Conservation (phyloP, 2,113 vertebrate species). For the Pholis gunnellus region DNA sequence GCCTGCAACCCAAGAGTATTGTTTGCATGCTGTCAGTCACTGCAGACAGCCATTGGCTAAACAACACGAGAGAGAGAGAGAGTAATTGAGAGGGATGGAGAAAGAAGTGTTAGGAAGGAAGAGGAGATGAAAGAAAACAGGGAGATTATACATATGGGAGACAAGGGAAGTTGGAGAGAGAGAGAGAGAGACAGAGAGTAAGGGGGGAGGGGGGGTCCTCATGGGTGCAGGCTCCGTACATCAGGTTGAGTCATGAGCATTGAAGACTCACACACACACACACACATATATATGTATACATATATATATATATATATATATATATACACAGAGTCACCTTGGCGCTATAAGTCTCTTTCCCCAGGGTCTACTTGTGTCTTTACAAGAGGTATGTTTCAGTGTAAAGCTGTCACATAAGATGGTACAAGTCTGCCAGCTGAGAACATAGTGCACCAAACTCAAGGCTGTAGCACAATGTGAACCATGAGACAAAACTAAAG, state of each 20-base stretch:
- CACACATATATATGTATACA: constrained; percentile 5
- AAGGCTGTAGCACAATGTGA: not conserved
- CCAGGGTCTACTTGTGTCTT: constrained; percentile 41
- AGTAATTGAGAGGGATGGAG: constrained; percentile 37
- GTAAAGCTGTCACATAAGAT: constrained; percentile 37
- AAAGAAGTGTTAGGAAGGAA: constrained; percentile 52
- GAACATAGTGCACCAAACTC: constrained; percentile 12
- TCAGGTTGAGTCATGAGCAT: constrained; percentile 52
- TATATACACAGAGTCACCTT: constrained; percentile 32
- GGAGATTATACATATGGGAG: constrained; percentile 53
- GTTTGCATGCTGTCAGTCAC: constrained; percentile 70
- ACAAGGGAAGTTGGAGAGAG: constrained; percentile 33
- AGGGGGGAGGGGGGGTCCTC: constrained; percentile 7
- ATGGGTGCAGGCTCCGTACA: constrained; percentile 42
- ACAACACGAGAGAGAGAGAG: constrained; percentile 42
- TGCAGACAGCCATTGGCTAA: constrained; percentile 61
- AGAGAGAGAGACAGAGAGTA: constrained; percentile 4
- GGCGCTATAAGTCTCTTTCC: constrained; percentile 42
- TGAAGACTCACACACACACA: constrained; percentile 14
- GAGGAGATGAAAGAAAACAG: constrained; percentile 61
- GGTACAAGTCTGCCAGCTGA: constrained; percentile 2
- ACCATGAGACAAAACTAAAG: not conserved
- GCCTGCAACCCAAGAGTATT: constrained; percentile 49
- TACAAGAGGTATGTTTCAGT: constrained; percentile 23
- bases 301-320: constrained; percentile 13